Evolutionary conservation across 2,797 vertebrate species (phyloP), one percentile per base, ranked within the genome.

Genomic region (Leptoclinus maculatus): DNA sequence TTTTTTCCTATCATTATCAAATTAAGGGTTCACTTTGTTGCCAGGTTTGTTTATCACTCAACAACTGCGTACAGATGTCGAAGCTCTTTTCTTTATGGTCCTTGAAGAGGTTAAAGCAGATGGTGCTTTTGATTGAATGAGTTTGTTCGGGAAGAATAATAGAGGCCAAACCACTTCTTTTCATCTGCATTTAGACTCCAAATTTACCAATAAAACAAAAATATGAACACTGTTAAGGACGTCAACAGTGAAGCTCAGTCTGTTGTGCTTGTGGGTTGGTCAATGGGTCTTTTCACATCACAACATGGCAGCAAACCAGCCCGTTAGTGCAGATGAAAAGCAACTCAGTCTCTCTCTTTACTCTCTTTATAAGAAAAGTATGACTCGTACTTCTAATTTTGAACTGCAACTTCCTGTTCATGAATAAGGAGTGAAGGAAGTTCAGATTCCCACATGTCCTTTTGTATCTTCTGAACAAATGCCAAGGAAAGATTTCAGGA

Each of bases 1-100:
- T 80, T 92, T 88, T 93, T 89, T 90, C 91, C 90, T 83, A 66
- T 91, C 79, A 83, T 94, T 92, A 93, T 92, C 88, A 81, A 87
- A 91, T 90, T 71, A 88, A 43, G 62, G 59, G 79, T 89, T 89
- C 59, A 81, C 82, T 88, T 78, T 66, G 74, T 72, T 90, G 87
- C 84, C 86, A 79, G 84, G 80, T 86, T 87, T 92, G 87, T 92
- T 88, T 90, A 86, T 76, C 77, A 49, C 71, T 83, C 69, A 2
- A 36, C 76, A 90, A 92, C 87, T 89, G 84, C 54, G 38, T 62
- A 62, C 92, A 94, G 88, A 92, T 94, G 92, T 89, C 32, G 32
- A 82, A 8, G 56, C 62, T 58, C 41, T 74, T 83, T 78, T 36
- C 58, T 80, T 76, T 27, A 34, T 7, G 76, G 73, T 62, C 36